Evolutionary conservation across 2,888 invertebrate species (phyloP), one percentile per base, ranked within the genome.

Genomic region (Linyphia triangularis): DNA sequence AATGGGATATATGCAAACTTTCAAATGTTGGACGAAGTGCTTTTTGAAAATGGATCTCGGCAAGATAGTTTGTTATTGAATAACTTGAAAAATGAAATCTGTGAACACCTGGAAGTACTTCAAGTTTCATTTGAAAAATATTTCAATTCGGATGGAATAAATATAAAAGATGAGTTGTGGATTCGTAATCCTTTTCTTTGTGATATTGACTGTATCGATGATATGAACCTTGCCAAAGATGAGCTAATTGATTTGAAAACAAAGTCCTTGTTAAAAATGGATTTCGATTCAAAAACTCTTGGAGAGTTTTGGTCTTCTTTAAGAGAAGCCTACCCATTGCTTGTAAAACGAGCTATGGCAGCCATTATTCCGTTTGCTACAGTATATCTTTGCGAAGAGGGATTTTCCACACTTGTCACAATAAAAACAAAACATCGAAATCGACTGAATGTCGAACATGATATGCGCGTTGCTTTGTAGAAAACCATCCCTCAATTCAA

Each of bases 111-210:
- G n/a, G n/a, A n/a, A n/a, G n/a, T n/a, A n/a, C n/a, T n/a, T n/a
- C n/a, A n/a, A n/a, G n/a, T n/a, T n/a, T n/a, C n/a, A n/a, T n/a
- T n/a, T n/a, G n/a, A n/a, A n/a, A n/a, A n/a, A n/a, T n/a, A n/a
- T n/a, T n/a, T n/a, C n/a, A n/a, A n/a, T 78, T 78, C 43, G 78
- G 65, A 78, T 78, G 78, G 28, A 43, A 78, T 78, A 78, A 78
- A 65, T 78, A 78, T 65, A 78, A 78, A 65, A 79, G 79, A 79
- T 67, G 79, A 81, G 81, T 81, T 81, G 81, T 70, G 81, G 81
- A 81, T 81, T 81, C 81, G 81, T 81, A 81, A 81, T 81, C 70
- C 81, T 81, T 81, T 81, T 81, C 70, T 81, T 81, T 81, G 81
- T 81, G 70, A 59, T 81, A 81, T 81, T 81, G 81, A 81, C 81